A percentile compares a stretch with the other conserved stretches of the same genome.
Conservation (phyloP, 2,797 vertebrate species). For the Uromys caudimaculatus region DNA sequence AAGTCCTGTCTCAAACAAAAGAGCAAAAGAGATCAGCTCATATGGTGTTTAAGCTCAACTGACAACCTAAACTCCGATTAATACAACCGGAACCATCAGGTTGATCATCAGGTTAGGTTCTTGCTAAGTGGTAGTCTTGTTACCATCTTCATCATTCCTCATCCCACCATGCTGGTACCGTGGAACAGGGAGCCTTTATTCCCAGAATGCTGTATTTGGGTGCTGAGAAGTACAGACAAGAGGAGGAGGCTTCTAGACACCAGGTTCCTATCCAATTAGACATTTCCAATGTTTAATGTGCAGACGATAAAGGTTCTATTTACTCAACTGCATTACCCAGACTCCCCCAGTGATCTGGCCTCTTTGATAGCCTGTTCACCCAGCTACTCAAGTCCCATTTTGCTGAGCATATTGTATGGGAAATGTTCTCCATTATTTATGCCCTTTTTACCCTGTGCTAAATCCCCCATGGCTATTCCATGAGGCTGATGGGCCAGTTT, state of each 20-base stretch:
- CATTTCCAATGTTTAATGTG: neutral
- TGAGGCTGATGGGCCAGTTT: neutral
- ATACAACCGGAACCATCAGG: neutral
- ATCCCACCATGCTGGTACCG: rapidly evolving
- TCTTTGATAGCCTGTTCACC: neutral
- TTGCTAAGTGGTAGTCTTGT: neutral
- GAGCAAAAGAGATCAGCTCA: neutral
- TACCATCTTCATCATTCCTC: neutral
- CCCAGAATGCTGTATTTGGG: neutral
- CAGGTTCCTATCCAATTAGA: neutral
- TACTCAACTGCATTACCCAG: neutral
- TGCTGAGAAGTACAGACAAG: neutral
- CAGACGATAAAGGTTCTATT: neutral
- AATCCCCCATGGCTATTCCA: neutral
- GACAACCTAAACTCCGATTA: neutral
- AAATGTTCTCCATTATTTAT: neutral
- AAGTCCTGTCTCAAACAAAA: neutral
- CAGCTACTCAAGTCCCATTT: neutral
- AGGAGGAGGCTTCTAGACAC: neutral
- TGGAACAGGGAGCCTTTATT: neutral
- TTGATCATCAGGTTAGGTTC: neutral
- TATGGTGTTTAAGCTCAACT: neutral
- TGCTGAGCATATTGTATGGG: rapidly evolving
- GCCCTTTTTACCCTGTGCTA: neutral
- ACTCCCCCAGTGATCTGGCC: neutral